Base-by-base conservation (phyloP, 2,888 invertebrate genomes). In the Calliscelio sp. region DNA sequence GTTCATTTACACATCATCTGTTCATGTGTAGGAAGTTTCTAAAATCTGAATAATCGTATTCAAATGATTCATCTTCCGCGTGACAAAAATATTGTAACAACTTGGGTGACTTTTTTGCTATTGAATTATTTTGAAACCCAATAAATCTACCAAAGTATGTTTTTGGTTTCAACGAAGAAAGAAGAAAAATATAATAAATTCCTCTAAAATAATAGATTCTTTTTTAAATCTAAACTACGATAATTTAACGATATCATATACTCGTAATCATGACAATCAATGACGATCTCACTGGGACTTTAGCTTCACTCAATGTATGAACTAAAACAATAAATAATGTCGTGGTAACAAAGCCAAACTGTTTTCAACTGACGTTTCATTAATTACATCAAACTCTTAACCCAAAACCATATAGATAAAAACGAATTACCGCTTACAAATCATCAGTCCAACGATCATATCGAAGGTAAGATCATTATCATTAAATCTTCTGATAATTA, bases 381-480 rank as follows among this genome's bases (percentile, higher is more conserved):
- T 71, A 71, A 71, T 71, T 32, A 25, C 44, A 46, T 57, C 44
- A 46, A 71, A 28, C 28, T 63, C 28, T 74, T 74, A 63, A 74
- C 41, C 53, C 74, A 16, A 73, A 35, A 41, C 14, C 51, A 25
- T n/a, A n/a, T 63, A 74, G 74, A 74, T 53, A 53, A 51, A 46
- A 63, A 14, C 53, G 41, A 74, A 63, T 41, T 32, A 41, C 35
- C 28, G 14, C 25, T 41, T 28, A 63, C 8, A 51, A 61, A 73
- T 38, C 68, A n/a, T 61, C 63, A 63, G 41, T 16, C 2, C n/a
- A 11, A 7, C 25, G 14, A 51, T 18, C 11, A 14, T 28, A 18
- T 14, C 1, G 14, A 74, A 74, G 74, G 74, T 74, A 63, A 61
- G 28, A 63, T 41, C 18, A 73, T 38, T 46, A 28, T 41, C 41